Conservation (phyloP, 1,140 invertebrate species). For the Cotesia chilonis region DNA sequence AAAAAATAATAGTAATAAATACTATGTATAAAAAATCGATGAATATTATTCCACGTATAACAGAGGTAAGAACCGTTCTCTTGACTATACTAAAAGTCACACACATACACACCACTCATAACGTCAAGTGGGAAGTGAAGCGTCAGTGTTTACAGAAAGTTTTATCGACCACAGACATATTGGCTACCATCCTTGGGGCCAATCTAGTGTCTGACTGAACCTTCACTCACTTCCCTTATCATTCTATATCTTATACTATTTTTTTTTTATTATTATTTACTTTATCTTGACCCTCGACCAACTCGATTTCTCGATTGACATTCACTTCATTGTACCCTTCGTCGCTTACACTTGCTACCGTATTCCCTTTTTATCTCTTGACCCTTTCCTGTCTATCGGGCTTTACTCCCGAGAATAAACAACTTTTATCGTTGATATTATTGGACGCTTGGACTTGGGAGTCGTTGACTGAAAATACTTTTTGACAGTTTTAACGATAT, state of each 20-base stretch:
- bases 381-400: conserved; percentile 26
- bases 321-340: conserved; percentile 38
- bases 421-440: conserved; percentile 51
- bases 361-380: conserved; percentile 17
- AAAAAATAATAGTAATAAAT: too few species aligned
- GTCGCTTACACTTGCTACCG: conserved; percentile 19
- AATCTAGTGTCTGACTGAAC: conserved; percentile 46
- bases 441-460: conserved; percentile 39
- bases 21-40: conserved; percentile 16
- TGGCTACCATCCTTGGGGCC: conserved; percentile 46
- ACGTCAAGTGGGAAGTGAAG: neutral
- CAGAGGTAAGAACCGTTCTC: conserved; percentile 14
- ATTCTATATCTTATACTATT: conserved; percentile 36
- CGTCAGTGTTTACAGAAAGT: conserved; percentile 50
- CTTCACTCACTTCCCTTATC: conserved; percentile 25
- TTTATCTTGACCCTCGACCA: conserved; percentile 29
- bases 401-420: conserved; percentile 52
- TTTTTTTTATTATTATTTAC: conserved; percentile 1
- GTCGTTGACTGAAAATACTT: conserved; percentile 15
- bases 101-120: too few species aligned
- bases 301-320: conserved; percentile 21
- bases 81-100: neutral
- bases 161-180: conserved; percentile 56
- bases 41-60: neutral
- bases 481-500: conserved; percentile 48